phyloP scores from a whole-genome alignment of 2,888 invertebrate genomes.

The Meiosimyza platycephala region DNA sequence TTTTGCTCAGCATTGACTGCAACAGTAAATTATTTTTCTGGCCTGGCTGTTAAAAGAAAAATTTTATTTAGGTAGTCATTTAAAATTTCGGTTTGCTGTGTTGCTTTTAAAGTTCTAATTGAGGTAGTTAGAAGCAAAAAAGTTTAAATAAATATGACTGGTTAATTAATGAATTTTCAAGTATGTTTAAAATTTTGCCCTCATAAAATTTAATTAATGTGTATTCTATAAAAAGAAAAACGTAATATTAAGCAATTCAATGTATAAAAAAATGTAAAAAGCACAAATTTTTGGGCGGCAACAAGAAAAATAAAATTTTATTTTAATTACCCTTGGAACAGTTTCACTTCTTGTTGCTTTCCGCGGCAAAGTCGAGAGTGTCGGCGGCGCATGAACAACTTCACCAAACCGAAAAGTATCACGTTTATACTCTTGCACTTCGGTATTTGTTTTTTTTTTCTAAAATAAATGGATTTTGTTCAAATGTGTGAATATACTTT shows the following conservation, averaged over 20 bases:
- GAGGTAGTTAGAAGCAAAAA: too few species aligned
- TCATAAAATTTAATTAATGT: too few species aligned
- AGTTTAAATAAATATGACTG: too few species aligned
- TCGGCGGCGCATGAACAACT: constrained; percentile 79
- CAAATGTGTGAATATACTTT: neutral
- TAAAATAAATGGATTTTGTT: neutral
- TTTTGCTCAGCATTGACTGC: constrained; percentile 68
- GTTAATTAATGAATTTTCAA: too few species aligned
- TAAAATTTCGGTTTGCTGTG: too few species aligned
- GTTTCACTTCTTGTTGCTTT: constrained; percentile 66
- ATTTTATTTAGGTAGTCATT: constrained; percentile 21
- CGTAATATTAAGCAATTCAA: too few species aligned
- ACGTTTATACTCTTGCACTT: constrained; percentile 69
- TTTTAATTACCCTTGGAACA: constrained; percentile 63
- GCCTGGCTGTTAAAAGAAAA: constrained; percentile 71
- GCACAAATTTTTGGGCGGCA: too few species aligned
- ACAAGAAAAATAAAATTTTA: constrained; percentile 26
- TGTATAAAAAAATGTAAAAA: too few species aligned
- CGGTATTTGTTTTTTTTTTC: constrained; percentile 31
- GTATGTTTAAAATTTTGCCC: too few species aligned
- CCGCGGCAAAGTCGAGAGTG: constrained; percentile 70
- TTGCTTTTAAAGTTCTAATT: too few species aligned
- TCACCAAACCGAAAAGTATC: constrained; percentile 83
- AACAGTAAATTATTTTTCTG: constrained; percentile 73
- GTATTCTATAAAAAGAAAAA: too few species aligned